phyloP scores from a whole-genome alignment of 1,140 invertebrate species.

The Temnothorax nylanderi region DNA sequence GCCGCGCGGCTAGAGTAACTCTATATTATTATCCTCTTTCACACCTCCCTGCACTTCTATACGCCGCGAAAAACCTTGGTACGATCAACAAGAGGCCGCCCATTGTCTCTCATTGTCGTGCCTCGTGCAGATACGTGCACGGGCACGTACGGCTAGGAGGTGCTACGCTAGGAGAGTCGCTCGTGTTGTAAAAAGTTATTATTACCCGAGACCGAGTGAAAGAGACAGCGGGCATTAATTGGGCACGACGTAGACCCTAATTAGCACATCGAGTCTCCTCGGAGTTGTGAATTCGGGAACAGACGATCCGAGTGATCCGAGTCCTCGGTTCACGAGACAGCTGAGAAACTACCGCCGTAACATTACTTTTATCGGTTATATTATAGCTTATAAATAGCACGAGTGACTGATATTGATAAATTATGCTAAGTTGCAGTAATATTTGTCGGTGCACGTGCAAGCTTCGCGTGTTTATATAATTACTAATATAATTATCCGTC shows the following conservation, averaged over 20 bases:
- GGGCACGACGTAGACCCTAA: conserved; percentile 77
- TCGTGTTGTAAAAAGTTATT: conserved; percentile 33
- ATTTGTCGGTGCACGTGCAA: background rate
- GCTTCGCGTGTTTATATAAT: background rate
- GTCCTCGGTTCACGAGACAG: background rate
- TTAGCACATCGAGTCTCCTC: conserved; percentile 78
- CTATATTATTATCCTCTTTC: conserved; percentile 86
- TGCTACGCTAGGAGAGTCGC: background rate
- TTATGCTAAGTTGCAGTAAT: conserved; percentile 36
- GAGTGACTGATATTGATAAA: conserved; percentile 10
- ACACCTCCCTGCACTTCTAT: conserved; percentile 83
- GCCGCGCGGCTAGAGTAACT: conserved; percentile 77
- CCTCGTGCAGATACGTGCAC: conserved; percentile 53
- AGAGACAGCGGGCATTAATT: conserved; percentile 76
- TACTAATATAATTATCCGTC: background rate
- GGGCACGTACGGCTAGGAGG: background rate
- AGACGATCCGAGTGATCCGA: background rate
- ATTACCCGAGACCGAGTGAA: conserved; percentile 42
- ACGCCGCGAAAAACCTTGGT: conserved; percentile 75
- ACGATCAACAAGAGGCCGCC: conserved; percentile 80
- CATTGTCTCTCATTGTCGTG: conserved; percentile 79
- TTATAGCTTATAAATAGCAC: conserved; percentile 9
- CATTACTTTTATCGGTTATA: conserved; percentile 33
- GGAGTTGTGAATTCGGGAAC: conserved; percentile 1
- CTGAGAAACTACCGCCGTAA: background rate